Evolutionary conservation across 2,797 vertebrate species (phyloP).

Genomic region (Micromesistius poutassou): DNA sequence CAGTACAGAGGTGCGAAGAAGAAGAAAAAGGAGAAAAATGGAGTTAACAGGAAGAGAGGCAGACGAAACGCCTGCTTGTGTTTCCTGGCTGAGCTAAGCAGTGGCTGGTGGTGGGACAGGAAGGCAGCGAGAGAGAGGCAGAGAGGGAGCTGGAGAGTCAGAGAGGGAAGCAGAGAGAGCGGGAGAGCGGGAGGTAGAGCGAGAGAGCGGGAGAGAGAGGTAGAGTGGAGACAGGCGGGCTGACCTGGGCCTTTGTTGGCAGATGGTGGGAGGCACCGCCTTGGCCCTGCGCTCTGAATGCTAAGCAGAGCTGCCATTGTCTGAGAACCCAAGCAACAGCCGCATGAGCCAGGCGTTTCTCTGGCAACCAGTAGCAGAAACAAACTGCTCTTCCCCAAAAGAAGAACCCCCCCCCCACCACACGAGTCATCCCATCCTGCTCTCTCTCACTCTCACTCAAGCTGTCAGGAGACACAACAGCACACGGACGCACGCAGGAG

Average conservation of each 20-base stretch:
- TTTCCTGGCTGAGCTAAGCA: constrained; percentile 55
- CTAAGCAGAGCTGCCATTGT: constrained; percentile 79
- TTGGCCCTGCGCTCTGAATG: constrained; percentile 75
- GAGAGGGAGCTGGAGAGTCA: constrained; percentile 22
- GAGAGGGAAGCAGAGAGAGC: constrained; percentile 17
- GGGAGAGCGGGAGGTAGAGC: constrained; percentile 49
- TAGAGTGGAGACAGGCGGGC: constrained; percentile 53
- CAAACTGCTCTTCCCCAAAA: constrained; percentile 35
- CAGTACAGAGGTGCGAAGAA: neutral
- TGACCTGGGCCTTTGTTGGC: constrained; percentile 80
- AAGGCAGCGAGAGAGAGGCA: constrained; percentile 47
- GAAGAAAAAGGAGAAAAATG: neutral
- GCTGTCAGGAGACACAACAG: constrained; percentile 24
- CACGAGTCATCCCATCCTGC: constrained; percentile 17
- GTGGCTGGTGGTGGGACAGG: constrained; percentile 1
- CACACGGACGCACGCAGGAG: constrained; percentile 31
- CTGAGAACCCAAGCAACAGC: constrained; percentile 67
- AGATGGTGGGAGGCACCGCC: constrained; percentile 77
- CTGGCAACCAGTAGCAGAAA: constrained; percentile 69
- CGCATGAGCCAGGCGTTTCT: constrained; percentile 72
- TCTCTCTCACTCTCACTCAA: constrained; percentile 17
- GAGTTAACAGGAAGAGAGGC: constrained; percentile 17
- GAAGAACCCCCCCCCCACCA: constrained; percentile 21
- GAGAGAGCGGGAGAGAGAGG: constrained; percentile 36
- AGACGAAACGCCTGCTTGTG: constrained; percentile 30